phyloP scores from a whole-genome alignment of 1,140 invertebrate genomes.

The Micrasema minimum region DNA sequence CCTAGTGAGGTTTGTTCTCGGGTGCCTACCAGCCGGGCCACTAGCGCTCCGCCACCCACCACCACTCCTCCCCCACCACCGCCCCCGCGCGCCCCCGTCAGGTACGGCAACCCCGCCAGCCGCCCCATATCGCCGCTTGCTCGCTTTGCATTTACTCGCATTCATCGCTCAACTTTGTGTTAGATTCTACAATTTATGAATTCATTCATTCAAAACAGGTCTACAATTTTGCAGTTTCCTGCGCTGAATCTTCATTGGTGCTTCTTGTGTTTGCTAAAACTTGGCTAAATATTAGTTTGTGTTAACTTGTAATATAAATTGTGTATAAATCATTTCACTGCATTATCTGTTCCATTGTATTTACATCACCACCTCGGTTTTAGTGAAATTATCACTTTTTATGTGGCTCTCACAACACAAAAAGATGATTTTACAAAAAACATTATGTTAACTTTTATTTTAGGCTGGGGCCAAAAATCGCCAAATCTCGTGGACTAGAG shows the following conservation, averaged over 20 bases:
- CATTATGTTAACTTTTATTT: too few relatives aligned
- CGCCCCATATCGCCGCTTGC: constrained; percentile 2
- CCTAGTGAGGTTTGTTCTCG: constrained; percentile 54
- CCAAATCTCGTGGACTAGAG: too few relatives aligned
- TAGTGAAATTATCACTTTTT: too few relatives aligned
- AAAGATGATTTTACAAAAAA: too few relatives aligned
- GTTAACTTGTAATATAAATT: background rate
- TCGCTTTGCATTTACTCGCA: background rate
- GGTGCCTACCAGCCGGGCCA: constrained; percentile 56
- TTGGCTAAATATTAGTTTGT: background rate
- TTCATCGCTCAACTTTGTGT: background rate
- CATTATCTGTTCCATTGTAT: background rate
- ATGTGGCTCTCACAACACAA: too few relatives aligned
- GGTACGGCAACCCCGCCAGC: constrained; percentile 57
- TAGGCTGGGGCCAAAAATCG: too few relatives aligned
- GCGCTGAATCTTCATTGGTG: too few relatives aligned
- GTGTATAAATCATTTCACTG: background rate
- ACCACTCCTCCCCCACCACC: constrained; percentile 64
- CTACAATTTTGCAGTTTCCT: too few relatives aligned
- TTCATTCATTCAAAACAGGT: background rate
- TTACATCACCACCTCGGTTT: too few relatives aligned
- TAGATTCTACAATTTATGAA: too few relatives aligned
- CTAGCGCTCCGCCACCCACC: constrained; percentile 61
- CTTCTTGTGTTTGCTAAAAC: too few relatives aligned
- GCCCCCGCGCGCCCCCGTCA: constrained; percentile 65